These are phyloP conservation scores for Athalia circularis DNA, from an alignment of 2,888 invertebrate species.

Conservation along the genomic window DNA sequence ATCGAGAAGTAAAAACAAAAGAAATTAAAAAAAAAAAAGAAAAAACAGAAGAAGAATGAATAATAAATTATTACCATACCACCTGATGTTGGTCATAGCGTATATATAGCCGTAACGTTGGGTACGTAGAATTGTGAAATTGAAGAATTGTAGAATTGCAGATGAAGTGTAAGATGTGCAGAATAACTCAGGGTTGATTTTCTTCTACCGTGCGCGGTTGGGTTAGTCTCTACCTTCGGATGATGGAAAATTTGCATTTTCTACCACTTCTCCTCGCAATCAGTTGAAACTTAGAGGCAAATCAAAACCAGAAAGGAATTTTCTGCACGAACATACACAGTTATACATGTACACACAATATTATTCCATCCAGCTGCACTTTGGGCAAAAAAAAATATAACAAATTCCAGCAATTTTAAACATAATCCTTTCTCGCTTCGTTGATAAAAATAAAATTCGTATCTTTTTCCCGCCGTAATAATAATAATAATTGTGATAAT, in stretches of 20 bases:
- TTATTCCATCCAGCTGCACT: background rate
- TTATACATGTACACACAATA: background rate
- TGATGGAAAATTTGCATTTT: background rate
- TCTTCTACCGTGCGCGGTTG: background rate
- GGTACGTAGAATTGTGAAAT: background rate
- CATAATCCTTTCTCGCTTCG: background rate
- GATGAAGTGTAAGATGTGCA: background rate
- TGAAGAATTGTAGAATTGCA: constrained; percentile 24
- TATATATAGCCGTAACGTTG: background rate
- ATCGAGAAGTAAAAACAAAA: background rate
- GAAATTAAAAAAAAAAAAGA: background rate
- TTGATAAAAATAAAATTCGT: background rate
- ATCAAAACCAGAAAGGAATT: background rate
- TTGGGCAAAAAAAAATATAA: background rate
- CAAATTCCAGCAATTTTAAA: background rate
- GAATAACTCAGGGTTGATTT: background rate
- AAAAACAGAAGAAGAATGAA: background rate
- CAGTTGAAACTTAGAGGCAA: constrained; percentile 21
- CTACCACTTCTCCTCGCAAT: background rate
- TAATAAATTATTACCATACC: background rate
- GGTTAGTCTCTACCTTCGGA: background rate
- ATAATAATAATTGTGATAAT: too few species aligned
- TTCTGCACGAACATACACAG: background rate
- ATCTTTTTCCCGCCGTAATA: too few species aligned
- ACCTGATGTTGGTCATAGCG: background rate